Conservation (phyloP, 2,797 vertebrate species). For the Crocidura indochinensis region DNA sequence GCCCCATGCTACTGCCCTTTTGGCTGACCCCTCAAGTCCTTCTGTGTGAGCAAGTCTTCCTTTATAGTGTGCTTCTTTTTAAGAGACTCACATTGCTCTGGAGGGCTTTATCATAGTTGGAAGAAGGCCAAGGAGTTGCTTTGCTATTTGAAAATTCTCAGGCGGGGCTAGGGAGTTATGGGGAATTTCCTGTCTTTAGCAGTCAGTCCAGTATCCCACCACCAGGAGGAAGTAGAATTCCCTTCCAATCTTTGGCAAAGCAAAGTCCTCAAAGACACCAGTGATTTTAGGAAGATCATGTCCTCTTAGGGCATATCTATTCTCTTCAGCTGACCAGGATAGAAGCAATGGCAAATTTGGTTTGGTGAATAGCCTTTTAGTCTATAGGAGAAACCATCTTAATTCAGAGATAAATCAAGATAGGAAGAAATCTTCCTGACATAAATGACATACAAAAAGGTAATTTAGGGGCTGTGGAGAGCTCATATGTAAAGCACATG, state of each 20-base stretch:
- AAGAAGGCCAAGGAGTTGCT: background rate
- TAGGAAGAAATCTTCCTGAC: background rate
- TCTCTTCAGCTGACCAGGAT: background rate
- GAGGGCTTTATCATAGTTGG: background rate
- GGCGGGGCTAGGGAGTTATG: too few relatives aligned
- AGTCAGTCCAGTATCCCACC: too few relatives aligned
- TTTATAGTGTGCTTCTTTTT: background rate
- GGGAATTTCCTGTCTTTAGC: too few relatives aligned
- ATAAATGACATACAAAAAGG: slow-evolving; percentile 60
- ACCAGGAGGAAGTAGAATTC: background rate
- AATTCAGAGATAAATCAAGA: background rate
- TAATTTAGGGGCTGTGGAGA: too few relatives aligned
- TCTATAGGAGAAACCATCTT: slow-evolving; percentile 34
- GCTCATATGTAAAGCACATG: too few relatives aligned
- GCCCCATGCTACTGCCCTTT: fast-evolving
- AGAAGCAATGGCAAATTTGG: background rate
- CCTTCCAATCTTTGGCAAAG: background rate
- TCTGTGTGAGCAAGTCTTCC: background rate
- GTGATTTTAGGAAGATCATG: background rate
- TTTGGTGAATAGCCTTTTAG: background rate
- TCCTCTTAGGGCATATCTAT: background rate
- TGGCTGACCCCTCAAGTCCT: background rate
- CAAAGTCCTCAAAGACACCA: background rate
- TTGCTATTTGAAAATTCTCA: background rate
- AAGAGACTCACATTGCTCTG: background rate